Percentiles rank a stretch among this genome's conserved stretches.
These are phyloP conservation scores for Iphiclides podalirius DNA, from an alignment of 2,888 invertebrate genomes.

Conservation along the genomic window DNA sequence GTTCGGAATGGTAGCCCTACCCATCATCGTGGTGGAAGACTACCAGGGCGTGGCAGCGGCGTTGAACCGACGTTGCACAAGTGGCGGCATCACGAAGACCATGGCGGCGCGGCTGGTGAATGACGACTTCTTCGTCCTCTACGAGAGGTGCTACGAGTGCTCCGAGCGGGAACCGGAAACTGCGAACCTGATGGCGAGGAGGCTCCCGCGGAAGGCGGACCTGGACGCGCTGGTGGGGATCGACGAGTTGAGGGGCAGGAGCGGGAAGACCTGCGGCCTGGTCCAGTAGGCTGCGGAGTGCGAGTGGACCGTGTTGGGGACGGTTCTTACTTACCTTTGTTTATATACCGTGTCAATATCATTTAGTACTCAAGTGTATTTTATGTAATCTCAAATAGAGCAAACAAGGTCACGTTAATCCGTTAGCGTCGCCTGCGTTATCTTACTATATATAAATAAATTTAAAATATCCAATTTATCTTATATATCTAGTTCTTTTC, in stretches of 20 bases:
- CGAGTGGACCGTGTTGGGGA: too few species aligned
- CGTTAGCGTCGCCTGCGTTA: too few species aligned
- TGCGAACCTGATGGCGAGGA: conserved; percentile 18
- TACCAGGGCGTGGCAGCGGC: conserved; percentile 9
- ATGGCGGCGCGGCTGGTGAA: conserved; percentile 15
- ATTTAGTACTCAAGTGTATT: too few species aligned
- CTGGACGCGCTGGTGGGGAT: conserved; percentile 8
- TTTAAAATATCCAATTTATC: too few species aligned
- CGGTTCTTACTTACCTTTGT: too few species aligned
- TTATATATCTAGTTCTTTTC: too few species aligned
- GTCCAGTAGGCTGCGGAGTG: too few species aligned
- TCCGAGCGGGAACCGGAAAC: conserved; percentile 17
- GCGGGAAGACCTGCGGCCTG: conserved; percentile 4
- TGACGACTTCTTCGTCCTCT: conserved; percentile 12
- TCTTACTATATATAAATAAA: too few species aligned
- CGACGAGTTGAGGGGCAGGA: conserved; percentile 12
- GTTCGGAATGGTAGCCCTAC: conserved; percentile 11
- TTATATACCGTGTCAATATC: too few species aligned
- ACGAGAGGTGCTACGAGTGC: conserved; percentile 18
- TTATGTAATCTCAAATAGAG: too few species aligned
- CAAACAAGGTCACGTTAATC: too few species aligned
- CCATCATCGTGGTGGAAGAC: conserved; percentile 11
- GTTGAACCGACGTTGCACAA: conserved; percentile 8
- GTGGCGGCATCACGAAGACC: conserved; percentile 6
- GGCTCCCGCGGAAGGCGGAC: conserved; percentile 5